A percentile compares a stretch with the other conserved stretches of the same genome.
Evolutionary conservation across 2,888 invertebrate species (phyloP).

Genomic region (Apodemia zela): DNA sequence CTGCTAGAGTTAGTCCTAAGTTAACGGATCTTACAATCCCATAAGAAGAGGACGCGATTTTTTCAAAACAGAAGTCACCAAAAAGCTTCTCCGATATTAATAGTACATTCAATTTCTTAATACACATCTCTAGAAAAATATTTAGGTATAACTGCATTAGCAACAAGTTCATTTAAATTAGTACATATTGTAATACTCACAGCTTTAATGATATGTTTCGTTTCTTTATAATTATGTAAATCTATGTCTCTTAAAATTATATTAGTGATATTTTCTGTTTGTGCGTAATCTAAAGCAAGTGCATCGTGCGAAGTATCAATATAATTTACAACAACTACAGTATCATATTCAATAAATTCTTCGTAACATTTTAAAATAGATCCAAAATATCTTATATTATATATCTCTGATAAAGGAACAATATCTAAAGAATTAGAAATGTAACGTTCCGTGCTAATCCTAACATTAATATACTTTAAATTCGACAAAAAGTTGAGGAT

Average conservation of each 20-base stretch:
- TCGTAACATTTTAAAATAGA: slow-evolving; percentile 66
- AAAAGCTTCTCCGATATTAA: slow-evolving; percentile 65
- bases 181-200: slow-evolving; percentile 79
- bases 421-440: slow-evolving; percentile 41
- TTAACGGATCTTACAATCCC: slow-evolving; percentile 75
- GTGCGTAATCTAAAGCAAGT: slow-evolving; percentile 73
- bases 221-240: slow-evolving; percentile 59
- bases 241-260: slow-evolving; percentile 54
- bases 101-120: slow-evolving; percentile 69
- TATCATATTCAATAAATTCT: slow-evolving; percentile 59
- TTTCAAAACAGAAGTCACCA: slow-evolving; percentile 67
- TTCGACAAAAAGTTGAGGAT: slow-evolving; percentile 65
- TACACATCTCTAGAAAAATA: slow-evolving; percentile 80
- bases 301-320: slow-evolving; percentile 56
- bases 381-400: slow-evolving; percentile 63
- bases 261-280: slow-evolving; percentile 49
- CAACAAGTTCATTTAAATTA: slow-evolving; percentile 74
- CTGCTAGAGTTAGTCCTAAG: slow-evolving; percentile 76
- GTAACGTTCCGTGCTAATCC: slow-evolving; percentile 36
- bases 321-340: slow-evolving; percentile 57
- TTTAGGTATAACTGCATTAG: slow-evolving; percentile 74
- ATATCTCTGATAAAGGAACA: slow-evolving; percentile 57
- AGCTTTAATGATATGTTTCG: slow-evolving; percentile 77
- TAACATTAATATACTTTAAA: slow-evolving; percentile 52
- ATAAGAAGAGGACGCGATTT: slow-evolving; percentile 79